A percentile compares a stretch with the other conserved stretches of the same genome.
phyloP scores from a whole-genome alignment of 2,113 vertebrate genomes.

The Corythornis cristatus region DNA sequence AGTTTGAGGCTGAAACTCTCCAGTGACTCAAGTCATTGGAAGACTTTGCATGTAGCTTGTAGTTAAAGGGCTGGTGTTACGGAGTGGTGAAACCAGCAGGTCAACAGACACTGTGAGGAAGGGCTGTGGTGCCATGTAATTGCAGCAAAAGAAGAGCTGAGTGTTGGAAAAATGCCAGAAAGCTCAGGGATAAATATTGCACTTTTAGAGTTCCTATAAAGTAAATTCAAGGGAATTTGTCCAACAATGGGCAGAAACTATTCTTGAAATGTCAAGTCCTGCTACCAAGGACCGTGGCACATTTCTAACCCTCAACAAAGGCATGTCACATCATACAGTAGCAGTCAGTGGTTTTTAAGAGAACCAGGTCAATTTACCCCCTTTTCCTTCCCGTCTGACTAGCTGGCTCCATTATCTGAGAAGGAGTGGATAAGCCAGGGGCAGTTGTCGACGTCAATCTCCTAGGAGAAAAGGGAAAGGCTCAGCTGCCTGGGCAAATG shows the following conservation, averaged over 20 bases:
- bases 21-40: constrained; percentile 5
- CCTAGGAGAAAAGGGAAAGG: background rate
- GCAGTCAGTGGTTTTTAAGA: background rate
- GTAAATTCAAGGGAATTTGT: background rate
- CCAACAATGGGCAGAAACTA: background rate
- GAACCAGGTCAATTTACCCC: background rate
- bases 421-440: background rate
- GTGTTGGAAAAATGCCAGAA: background rate
- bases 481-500: constrained; percentile 45
- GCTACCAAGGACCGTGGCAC: accelerated
- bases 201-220: background rate
- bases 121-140: background rate
- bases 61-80: background rate
- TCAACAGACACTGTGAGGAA: background rate
- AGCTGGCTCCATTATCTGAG: background rate
- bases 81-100: background rate
- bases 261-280: background rate
- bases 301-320: background rate
- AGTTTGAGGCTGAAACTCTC: constrained; percentile 26
- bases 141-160: background rate
- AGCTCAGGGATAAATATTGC: background rate
- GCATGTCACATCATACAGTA: background rate
- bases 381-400: background rate
- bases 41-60: background rate
- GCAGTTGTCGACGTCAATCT: background rate